Evolutionary conservation across 2,113 vertebrate species (phyloP), one percentile per base, ranked within the genome.

Genomic region (Labrus mixtus): DNA sequence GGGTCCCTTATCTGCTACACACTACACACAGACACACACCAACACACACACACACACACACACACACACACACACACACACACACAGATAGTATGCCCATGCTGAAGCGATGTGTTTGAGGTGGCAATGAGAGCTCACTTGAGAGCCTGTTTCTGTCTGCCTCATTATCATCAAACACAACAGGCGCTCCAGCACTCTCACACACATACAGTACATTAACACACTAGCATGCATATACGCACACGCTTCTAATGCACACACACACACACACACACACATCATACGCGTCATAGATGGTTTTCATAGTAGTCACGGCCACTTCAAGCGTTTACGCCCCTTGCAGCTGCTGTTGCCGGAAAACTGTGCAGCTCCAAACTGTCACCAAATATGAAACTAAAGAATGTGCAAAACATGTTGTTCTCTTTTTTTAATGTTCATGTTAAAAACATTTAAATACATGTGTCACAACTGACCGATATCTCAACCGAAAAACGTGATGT

Each of bases 151-250:
- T 82, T 85, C 86, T 76, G 82, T 85, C 83, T 82, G 84, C 70
- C 73, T 90, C 82, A 88, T 90, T 90, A 92, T 90, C 89, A 89
- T 90, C 87, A 90, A 89, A 88, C 79, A 81, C 85, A 89, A 84
- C 83, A 85, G 87, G 72, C 76, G 36, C 73, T 48, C 60, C 54
- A 56, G 64, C 8, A 22, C 82, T 9, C 57, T 57, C 68, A 23
- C 59, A 48, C 64, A 46, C 33, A 36, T 41, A 6, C 16, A 25
- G 7, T 11, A 36, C 16, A 25, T 10, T 11, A 36, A 53, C 33
- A 37, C 8, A 12, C 57, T 33, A 4, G 9, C 41, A 36, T 9
- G 13, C 57, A 55, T 60, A 23, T 43, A 55, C 37, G 25, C 25
- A 25, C 25, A 25, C 25, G 3, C 25, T 25, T 2, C 25, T 25